These are phyloP conservation scores for Yponomeuta cagnagella DNA, from an alignment of 2,888 invertebrate species.

Conservation along the genomic window DNA sequence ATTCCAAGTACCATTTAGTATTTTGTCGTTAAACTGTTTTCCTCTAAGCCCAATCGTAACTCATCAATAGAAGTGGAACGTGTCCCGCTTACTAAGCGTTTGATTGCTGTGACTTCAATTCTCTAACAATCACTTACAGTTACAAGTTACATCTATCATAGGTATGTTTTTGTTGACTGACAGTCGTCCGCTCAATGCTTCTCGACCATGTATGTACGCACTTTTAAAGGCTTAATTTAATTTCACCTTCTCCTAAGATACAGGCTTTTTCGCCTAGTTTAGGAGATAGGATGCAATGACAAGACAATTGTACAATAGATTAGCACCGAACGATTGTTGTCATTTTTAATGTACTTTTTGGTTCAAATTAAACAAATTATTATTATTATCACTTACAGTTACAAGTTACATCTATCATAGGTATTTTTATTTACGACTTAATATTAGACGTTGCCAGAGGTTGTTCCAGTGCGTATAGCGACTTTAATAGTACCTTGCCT, in stretches of 20 bases:
- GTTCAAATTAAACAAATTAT: no score
- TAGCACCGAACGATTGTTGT: no score
- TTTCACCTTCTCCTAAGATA: no score
- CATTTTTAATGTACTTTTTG: no score
- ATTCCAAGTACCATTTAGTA: no score
- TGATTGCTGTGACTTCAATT: background rate
- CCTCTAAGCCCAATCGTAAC: background rate
- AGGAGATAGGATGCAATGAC: no score
- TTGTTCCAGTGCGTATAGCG: background rate
- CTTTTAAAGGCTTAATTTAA: no score
- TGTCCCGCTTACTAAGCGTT: background rate
- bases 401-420: background rate
- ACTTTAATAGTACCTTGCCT: background rate
- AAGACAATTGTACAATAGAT: no score
- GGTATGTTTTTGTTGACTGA: background rate
- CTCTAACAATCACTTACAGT: background rate
- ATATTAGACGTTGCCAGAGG: background rate
- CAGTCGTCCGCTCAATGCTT: no score
- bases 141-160: background rate
- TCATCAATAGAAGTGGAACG: conserved; percentile 1
- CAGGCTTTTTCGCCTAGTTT: no score
- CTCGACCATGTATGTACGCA: no score
- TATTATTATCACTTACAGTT: background rate
- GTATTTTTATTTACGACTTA: background rate
- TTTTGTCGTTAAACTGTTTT: background rate